phyloP scores from a whole-genome alignment of 2,113 vertebrate genomes.

The Marmota flaviventris region DNA sequence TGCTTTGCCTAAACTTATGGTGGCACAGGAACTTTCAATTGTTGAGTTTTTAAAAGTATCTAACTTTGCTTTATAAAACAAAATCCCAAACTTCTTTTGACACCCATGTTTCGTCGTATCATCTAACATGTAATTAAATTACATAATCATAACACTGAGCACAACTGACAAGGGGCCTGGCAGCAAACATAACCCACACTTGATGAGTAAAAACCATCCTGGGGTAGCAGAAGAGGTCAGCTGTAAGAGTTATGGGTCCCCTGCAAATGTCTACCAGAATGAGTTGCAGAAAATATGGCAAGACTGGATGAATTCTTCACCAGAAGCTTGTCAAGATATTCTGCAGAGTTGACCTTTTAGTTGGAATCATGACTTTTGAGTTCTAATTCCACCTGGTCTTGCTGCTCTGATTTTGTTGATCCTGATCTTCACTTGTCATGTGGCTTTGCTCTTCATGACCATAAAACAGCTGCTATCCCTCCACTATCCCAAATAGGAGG shows the following conservation, averaged over 20 bases:
- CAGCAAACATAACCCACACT: background rate
- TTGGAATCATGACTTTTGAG: background rate
- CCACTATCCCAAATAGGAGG: background rate
- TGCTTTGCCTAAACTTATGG: background rate
- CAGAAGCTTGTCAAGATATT: background rate
- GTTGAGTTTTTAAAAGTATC: background rate
- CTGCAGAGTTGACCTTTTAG: background rate
- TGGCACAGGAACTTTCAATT: background rate
- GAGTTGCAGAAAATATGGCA: background rate
- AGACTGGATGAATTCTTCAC: background rate
- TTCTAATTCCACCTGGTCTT: background rate
- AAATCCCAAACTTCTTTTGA: background rate
- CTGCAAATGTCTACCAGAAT: background rate
- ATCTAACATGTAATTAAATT: background rate
- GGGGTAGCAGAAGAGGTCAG: background rate
- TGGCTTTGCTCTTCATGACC: background rate
- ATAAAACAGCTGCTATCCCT: background rate
- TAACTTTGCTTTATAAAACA: background rate
- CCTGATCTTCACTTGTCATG: background rate
- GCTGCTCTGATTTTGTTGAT: background rate
- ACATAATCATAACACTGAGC: background rate
- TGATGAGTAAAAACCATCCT: background rate
- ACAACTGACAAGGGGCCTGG: background rate
- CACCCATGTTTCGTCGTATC: background rate
- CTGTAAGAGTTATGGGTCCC: rapidly evolving